Base-by-base conservation (phyloP, 2,797 vertebrate species). In the Mormyrus proboscirostris region DNA sequence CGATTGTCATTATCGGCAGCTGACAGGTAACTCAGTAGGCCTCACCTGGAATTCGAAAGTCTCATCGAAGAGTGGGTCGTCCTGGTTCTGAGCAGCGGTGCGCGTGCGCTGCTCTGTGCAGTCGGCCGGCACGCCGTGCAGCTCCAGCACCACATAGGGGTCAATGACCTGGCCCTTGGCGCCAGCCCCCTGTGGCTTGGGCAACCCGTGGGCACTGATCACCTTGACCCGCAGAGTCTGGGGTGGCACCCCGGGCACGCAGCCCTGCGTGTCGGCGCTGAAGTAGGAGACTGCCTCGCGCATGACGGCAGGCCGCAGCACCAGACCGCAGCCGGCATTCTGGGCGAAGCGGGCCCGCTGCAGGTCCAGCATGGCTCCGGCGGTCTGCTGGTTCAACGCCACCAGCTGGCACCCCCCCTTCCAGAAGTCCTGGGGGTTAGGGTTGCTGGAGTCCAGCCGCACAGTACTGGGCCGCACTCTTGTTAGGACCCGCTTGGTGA, bases 121-220 rank as follows among this genome's bases (percentile, higher is more conserved):
- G 94, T 99, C 99, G 0, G 98, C 97, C 0, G 98, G 98, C 49
- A 99, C 97, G 0, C 99, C 99, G 0, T 99, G 99, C 91, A 99
- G 96, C 94, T 99, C 99, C 92, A 99, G 95, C 85, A 98, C 99
- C 87, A 99, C 97, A 0, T 99, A 99, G 0, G 99, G 99, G 92
- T 99, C 99, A 19, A 99, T 98, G 90, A 99, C 98, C 90, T 99
- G 98, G 1, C 99, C 99, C 91, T 99, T 99, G 65, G 99, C 97
- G 90, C 98, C 98, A 0, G 98, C 98, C 10, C 98, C 99, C 93
- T 98, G 98, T 83, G 99, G 99, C 94, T 99, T 99, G 89, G 99
- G 99, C 90, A 99, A 97, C 92, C 97, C 99, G 92, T 99, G 98
- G 86, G 98, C 99, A 69, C 99, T 99, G 94, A 99, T 99, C 84